Evolutionary conservation across 2,888 invertebrate species (phyloP), one percentile per base, ranked within the genome.

Genomic region (Apamea sordens): DNA sequence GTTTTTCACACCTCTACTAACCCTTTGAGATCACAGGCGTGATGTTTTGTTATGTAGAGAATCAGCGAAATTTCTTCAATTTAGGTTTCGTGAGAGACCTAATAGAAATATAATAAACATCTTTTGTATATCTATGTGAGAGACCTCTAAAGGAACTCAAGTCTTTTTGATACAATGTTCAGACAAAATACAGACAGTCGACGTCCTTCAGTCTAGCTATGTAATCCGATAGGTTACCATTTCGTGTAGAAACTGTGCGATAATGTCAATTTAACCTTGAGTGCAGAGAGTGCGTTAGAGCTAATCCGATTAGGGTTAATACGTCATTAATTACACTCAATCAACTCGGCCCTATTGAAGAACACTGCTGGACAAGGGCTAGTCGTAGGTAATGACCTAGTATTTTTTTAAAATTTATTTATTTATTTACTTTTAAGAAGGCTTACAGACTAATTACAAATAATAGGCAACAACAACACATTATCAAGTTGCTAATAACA

Each of bases 211-310:
- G 53, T 53, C 28, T 53, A 41, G 4, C 18, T 18, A 11, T 10
- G 24, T 68, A 47, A 77, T 56, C 2, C 8, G 11, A 80, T 78
- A 18, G 10, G 32, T 70, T 50, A 36, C 7, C 24, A 77, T 56
- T 41, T 15, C 24, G 28, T 59, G 28, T 80, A 21, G 24, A 47
- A 53, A 8, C 28, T 3, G 7, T 28, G 5, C 8, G 28, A 36
- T 77, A 61, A 6, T n/a, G 53, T 83, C 65, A 50, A n/a, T 47
- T 24, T 77, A 59, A 77, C 83, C 80, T 80, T 83, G 64, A 53
- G 44, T 56, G 53, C n/a, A 63, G 41, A 28, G 44, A 64, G 63
- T 53, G 77, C 67, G 59, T 61, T 21, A 24, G 0, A 18, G 44
- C 10, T 77, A 68, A 80, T 77, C 53, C 24, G 61, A 83, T 80